Base-by-base conservation (phyloP, 1,140 invertebrate species). In the Drosophila pachea region DNA sequence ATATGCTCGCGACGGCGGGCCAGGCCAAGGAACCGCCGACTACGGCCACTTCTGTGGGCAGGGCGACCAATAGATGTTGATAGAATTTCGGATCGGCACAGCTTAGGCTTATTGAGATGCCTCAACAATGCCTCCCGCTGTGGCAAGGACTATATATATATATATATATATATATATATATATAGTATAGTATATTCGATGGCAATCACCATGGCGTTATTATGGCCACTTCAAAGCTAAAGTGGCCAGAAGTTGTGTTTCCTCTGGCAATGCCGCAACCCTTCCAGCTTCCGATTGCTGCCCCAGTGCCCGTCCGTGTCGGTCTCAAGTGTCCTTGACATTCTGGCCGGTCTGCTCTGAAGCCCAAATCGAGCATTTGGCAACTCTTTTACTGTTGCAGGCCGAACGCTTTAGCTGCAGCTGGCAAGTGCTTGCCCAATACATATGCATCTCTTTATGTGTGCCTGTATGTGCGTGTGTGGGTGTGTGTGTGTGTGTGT, bases 351-450 rank as follows among this genome's bases (percentile, higher is more conserved):
- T 1, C 36, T 61, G 40, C 53, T 6, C 42, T 49, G 42, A 22
- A 22, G 22, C 22, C 22, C 22, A 52, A 54, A 58, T 47, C 38
- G 58, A 63, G 70, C 59, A 72, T 68, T 86, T 86, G 77, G 82
- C 77, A 86, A 81, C 74, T 72, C 71, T 77, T 22, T 53, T 66
- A 70, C 50, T 77, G 74, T 86, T 71, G 73, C 79, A 68, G 72
- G 66, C 66, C 12, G 40, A 14, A 7, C 0, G 40, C 40, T 61
- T 71, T 36, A 56, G 11, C 32, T 67, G 56, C 55, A 29, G 14
- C 50, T 14, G 8, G 11, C 11, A 16, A 61, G 38, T 68, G 40
- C n/a, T n/a, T n/a, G n/a, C n/a, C n/a, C n/a, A n/a, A n/a, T n/a
- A n/a, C n/a, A n/a, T n/a, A n/a, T n/a, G n/a, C n/a, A n/a, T n/a